These are phyloP conservation scores for Scaptomyza tumidula DNA, from an alignment of 2,888 invertebrate species.

Conservation along the genomic window DNA sequence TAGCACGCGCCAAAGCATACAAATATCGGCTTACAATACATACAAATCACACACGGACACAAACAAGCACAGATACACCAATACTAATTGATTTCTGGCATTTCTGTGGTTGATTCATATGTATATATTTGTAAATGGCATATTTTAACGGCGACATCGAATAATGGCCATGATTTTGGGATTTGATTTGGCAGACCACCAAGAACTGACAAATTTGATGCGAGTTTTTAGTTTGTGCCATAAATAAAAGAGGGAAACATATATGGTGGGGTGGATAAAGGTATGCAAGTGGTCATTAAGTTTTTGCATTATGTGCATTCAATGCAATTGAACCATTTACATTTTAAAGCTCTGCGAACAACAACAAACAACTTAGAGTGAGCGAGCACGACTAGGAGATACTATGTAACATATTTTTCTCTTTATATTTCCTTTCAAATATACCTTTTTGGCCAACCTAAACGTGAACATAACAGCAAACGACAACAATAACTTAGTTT, in stretches of 20 bases:
- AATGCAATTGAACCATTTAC: not conserved
- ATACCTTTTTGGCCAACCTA: not conserved
- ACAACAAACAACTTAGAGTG: not conserved
- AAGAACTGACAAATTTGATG: conserved; percentile 29
- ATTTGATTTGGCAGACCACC: conserved; percentile 18
- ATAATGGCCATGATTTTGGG: conserved; percentile 27
- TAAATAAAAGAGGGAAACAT: not conserved
- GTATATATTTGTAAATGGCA: conserved; percentile 24
- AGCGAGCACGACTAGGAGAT: not conserved
- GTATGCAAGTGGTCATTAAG: not conserved
- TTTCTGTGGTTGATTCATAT: conserved; percentile 36
- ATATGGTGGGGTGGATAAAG: not conserved
- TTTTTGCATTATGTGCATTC: not conserved
- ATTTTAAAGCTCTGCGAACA: not conserved
- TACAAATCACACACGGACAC: conserved; percentile 12
- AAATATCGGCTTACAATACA: conserved; percentile 42
- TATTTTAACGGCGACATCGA: conserved; percentile 22
- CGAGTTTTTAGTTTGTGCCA: conserved; percentile 37
- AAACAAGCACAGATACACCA: not conserved
- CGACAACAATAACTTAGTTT: conserved; percentile 66
- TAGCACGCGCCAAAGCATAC: conserved; percentile 35
- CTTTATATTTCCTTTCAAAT: too few species aligned
- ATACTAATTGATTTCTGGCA: conserved; percentile 57
- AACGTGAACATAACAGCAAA: conserved; percentile 16
- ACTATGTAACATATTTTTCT: not conserved